Conservation (phyloP, 2,888 invertebrate genomes). For the Xanthia icteritia region DNA sequence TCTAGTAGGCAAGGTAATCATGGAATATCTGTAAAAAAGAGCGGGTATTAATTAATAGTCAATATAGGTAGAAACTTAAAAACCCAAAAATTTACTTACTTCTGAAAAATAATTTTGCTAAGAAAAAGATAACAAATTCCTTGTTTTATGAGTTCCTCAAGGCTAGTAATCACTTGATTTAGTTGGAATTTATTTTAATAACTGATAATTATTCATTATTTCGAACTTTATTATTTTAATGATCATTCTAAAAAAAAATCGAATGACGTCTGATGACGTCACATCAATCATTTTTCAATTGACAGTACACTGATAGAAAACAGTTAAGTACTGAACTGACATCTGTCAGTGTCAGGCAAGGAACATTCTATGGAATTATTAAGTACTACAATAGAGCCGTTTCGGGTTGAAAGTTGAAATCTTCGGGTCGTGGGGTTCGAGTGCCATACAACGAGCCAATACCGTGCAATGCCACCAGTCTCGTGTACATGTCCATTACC, state of each 20-base stretch:
- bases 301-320: background rate
- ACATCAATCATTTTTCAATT: background rate
- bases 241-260: too few species aligned
- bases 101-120: background rate
- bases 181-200: background rate
- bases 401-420: too few species aligned
- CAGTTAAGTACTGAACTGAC: too few species aligned
- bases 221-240: background rate
- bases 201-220: background rate
- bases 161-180: background rate
- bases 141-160: background rate
- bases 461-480: too few species aligned
- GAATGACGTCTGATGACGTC: background rate
- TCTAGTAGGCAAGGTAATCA: background rate
- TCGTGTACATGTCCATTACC: too few species aligned
- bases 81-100: background rate
- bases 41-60: background rate
- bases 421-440: too few species aligned
- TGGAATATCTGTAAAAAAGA: conserved; percentile 29
- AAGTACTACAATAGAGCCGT: too few species aligned
- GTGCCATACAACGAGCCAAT: too few species aligned
- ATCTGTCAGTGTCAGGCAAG: too few species aligned
- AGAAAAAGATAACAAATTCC: background rate
- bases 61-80: background rate
- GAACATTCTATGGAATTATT: too few species aligned